Conservation (phyloP, 2,888 invertebrate genomes). For the Volucella inflata region DNA sequence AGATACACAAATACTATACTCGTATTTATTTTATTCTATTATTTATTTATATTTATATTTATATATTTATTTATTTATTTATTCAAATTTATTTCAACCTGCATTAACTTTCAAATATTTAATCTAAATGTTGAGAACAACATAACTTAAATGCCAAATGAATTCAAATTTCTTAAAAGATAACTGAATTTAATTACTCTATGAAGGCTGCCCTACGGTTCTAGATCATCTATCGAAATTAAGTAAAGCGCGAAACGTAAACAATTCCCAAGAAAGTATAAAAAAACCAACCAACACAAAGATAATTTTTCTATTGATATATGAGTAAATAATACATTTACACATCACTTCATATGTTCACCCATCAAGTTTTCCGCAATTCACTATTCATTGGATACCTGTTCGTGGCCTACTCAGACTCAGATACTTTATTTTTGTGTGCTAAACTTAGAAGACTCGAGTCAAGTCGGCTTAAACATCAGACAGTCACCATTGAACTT, state of each 20-base stretch:
- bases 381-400: constrained; percentile 30
- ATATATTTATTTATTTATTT: neutral
- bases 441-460: constrained; percentile 31
- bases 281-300: neutral
- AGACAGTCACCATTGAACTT: constrained; percentile 64
- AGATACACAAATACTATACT: too few relatives aligned
- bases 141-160: neutral
- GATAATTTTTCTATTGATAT: neutral
- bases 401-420: constrained; percentile 27
- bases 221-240: neutral
- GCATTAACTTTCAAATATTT: neutral
- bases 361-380: constrained; percentile 39
- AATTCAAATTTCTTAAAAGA: neutral
- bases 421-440: neutral
- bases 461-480: constrained; percentile 38
- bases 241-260: neutral
- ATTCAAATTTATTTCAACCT: neutral
- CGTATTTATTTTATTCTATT: neutral
- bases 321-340: neutral
- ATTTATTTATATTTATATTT: neutral
- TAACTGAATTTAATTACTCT: neutral
- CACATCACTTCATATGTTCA: constrained; percentile 14
- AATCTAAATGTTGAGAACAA: too few relatives aligned
- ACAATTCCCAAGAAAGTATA: neutral
- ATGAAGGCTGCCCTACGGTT: constrained; percentile 1